Conservation (phyloP, 2,797 vertebrate genomes). For the Pangasius sanitwongsei region DNA sequence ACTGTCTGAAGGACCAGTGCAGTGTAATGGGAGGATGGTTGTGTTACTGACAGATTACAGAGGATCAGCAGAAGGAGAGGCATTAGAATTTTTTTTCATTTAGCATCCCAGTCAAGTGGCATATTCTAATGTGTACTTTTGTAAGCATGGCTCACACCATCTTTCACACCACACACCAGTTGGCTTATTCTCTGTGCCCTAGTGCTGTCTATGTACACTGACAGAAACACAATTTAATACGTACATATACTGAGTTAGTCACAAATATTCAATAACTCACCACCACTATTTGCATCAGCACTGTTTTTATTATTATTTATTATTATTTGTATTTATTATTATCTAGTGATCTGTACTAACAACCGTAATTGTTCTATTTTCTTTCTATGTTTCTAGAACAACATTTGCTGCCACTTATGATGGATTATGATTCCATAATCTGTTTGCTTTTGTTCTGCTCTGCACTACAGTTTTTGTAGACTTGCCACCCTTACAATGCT, state of each 20-base stretch:
- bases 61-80: conserved; percentile 33
- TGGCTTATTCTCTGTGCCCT: not conserved
- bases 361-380: not conserved
- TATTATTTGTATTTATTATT: not conserved
- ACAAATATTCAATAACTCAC: conserved; percentile 27
- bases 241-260: conserved; percentile 51
- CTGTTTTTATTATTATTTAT: no score
- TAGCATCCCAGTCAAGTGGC: conserved; percentile 21
- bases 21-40: conserved; percentile 10
- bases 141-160: conserved; percentile 32
- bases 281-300: not conserved
- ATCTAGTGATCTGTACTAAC: not conserved
- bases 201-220: conserved; percentile 8
- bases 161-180: conserved; percentile 30
- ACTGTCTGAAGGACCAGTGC: not conserved
- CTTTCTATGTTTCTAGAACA: not conserved
- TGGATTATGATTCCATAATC: not conserved
- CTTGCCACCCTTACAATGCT: not conserved
- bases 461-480: not conserved
- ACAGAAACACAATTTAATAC: conserved; percentile 8
- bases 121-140: conserved; percentile 38
- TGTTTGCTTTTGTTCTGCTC: not conserved
- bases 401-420: conserved; percentile 1
- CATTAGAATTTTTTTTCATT: conserved; percentile 37
- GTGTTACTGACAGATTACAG: conserved; percentile 32